These are phyloP conservation scores for Drosophila serrata DNA, from an alignment of 1,140 invertebrate genomes.

Conservation along the genomic window DNA sequence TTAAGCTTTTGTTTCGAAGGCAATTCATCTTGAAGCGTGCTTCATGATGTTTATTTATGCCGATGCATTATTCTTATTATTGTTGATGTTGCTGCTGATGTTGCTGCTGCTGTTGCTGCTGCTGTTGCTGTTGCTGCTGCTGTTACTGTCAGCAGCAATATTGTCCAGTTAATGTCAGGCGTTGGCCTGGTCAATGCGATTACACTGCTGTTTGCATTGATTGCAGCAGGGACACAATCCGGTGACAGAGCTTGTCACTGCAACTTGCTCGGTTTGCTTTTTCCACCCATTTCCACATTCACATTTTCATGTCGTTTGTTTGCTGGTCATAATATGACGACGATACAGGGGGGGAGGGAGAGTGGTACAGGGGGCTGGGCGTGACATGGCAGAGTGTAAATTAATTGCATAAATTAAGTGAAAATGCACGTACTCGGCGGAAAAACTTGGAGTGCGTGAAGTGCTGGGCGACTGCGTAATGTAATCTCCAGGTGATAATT, in stretches of 20 bases:
- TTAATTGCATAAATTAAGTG: conserved; percentile 83
- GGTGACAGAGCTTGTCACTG: conserved; percentile 64
- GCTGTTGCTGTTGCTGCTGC: conserved; percentile 6
- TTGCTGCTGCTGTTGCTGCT: neutral
- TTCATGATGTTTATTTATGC: conserved; percentile 75
- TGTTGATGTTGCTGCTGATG: conserved; percentile 33
- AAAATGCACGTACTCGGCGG: conserved; percentile 45
- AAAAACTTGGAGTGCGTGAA: conserved; percentile 33
- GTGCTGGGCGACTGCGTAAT: conserved; percentile 59
- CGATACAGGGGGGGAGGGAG: neutral
- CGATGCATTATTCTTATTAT: conserved; percentile 42
- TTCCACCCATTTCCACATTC: conserved; percentile 17
- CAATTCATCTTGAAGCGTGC: conserved; percentile 51
- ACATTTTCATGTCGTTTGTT: conserved; percentile 52
- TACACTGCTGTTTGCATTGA: conserved; percentile 75
- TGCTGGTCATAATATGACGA: conserved; percentile 64
- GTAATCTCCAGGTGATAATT: conserved; percentile 56
- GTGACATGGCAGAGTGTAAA: conserved; percentile 72
- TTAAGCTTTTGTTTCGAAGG: conserved; percentile 30
- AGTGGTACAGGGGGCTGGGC: neutral
- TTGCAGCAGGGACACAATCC: conserved; percentile 63
- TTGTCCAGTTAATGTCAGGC: conserved; percentile 46
- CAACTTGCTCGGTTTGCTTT: conserved; percentile 48
- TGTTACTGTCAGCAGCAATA: conserved; percentile 63
- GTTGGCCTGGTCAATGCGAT: conserved; percentile 71